Base-by-base conservation (phyloP, 2,113 vertebrate species). In the Nestor notabilis region DNA sequence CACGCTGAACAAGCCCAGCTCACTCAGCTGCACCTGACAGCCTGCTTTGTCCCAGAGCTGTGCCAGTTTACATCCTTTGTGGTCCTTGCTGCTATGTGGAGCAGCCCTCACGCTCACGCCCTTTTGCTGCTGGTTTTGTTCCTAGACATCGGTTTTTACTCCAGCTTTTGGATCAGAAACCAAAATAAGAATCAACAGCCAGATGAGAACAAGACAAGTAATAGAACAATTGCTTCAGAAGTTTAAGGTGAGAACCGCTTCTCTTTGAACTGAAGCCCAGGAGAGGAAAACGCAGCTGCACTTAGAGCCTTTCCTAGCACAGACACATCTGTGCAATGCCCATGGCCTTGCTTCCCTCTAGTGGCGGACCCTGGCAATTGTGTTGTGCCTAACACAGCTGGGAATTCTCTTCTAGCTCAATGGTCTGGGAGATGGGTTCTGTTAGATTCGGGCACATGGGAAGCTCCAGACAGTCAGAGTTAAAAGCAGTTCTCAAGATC, bases 101-200 rank as follows among this genome's bases (percentile, higher is more conserved):
- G 31, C 8, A 3, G 8, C 33, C 13, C 35, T 72, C 9, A 4
- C 0, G 5, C 23, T 83, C 7, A 4, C 0, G 0, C 19, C 8
- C 3, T 39, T 43, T 9, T 47, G 14, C 1, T 13, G 33, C 33
- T 76, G 5, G 18, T 46, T 52, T 35, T 90, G 19, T 85, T 94
- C 61, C n/a, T 85, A 99, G 99, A 99, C 99, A 1, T 99, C 99
- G 1, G 98, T 99, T 95, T 99, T 99, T 37, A 99, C 98, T 5
- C 99, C 99, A 5, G 97, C 97, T 53, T 99, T 98, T 87, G 99
- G 98, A 39, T 98, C 98, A 4, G 97, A 99, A 83, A 99, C 99
- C 53, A 99, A 99, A 88, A 99, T 99, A 71, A 98, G 99, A 47
- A 98, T 99, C 83, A 98, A 97, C 80, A 99, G 98, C 97, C 97